Percentiles rank a stretch among this genome's conserved stretches.
These are phyloP conservation scores for Diarsia mendica DNA, from an alignment of 2,888 invertebrate species.

Conservation along the genomic window DNA sequence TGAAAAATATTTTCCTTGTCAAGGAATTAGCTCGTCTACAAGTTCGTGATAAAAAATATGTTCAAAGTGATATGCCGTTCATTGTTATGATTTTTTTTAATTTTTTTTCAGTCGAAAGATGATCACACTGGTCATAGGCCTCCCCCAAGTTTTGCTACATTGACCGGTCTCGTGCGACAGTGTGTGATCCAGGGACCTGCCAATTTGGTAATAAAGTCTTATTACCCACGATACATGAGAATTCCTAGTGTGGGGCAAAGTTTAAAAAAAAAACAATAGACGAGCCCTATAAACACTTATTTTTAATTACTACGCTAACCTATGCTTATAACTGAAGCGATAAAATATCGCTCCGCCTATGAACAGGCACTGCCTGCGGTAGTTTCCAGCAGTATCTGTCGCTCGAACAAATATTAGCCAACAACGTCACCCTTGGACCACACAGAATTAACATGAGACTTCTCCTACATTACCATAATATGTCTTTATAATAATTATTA, in stretches of 20 bases:
- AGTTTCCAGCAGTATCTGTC: conserved; percentile 78
- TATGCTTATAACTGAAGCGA: neutral
- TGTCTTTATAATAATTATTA: conserved; percentile 40
- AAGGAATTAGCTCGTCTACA: neutral
- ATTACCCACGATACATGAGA: too few relatives aligned
- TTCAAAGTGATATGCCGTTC: too few relatives aligned
- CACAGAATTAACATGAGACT: conserved; percentile 78
- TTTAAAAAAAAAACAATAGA: too few relatives aligned
- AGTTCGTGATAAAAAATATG: neutral
- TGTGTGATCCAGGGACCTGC: too few relatives aligned
- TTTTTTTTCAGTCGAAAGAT: too few relatives aligned
- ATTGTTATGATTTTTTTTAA: too few relatives aligned
- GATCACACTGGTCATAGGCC: too few relatives aligned
- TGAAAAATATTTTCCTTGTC: conserved; percentile 13
- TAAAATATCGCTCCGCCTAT: conserved; percentile 67
- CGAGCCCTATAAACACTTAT: neutral
- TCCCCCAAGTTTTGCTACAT: too few relatives aligned
- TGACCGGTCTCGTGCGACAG: too few relatives aligned
- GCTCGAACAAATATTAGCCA: conserved; percentile 80
- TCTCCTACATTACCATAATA: conserved; percentile 32
- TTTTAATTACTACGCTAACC: neutral
- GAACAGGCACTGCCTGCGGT: conserved; percentile 58
- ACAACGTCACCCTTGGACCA: conserved; percentile 82
- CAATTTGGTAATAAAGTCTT: too few relatives aligned
- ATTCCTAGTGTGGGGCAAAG: too few relatives aligned